Base-by-base conservation (phyloP, 2,888 invertebrate genomes). In the Zhuqinia jingwanae region DNA sequence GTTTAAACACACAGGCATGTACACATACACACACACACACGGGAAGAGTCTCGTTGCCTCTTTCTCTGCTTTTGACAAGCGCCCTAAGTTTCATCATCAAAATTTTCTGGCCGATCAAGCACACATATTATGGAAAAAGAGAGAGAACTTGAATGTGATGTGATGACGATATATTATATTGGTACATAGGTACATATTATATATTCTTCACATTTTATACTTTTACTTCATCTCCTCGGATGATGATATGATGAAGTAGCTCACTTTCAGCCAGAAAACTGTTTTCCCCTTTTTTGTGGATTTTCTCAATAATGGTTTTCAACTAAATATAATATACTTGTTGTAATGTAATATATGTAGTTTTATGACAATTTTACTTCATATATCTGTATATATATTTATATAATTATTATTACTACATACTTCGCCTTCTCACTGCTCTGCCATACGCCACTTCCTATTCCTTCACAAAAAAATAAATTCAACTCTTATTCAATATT, bases 21-120 rank as follows among this genome's bases (percentile, higher is more conserved):
- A 56, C 56, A 42, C 8, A n/a, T n/a, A n/a, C 17, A 36, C 36
- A 25, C 5, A 36, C 8, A 30, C 20, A 56, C 56, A 42, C 8
- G 56, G 17, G 42, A 58, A 78, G 70, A 77, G 70, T 68, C 77
- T 76, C 53, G 56, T 45, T 45, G 45, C 53, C 75, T 85, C n/a
- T n/a, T n/a, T n/a, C n/a, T n/a, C 88, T 90, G 90, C 88, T 88
- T 89, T 88, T 90, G 90, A 90, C 90, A 90, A 89, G 86, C 81
- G 82, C 79, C 68, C 76, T 75, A 85, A 86, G 76, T 84, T 87
- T 89, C 88, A 85, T 88, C 89, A 90, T 89, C 89, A 88, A 88
- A 86, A 88, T 89, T 90, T 90, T 90, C 89, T 88, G 79, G 87
- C 81, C 89, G 88, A 88, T 89, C 78, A 85, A 90, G 89, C 90